A percentile compares a stretch with the other conserved stretches of the same genome.
phyloP scores from a whole-genome alignment of 2,888 invertebrate genomes.

The Protodeltote pygarga region DNA sequence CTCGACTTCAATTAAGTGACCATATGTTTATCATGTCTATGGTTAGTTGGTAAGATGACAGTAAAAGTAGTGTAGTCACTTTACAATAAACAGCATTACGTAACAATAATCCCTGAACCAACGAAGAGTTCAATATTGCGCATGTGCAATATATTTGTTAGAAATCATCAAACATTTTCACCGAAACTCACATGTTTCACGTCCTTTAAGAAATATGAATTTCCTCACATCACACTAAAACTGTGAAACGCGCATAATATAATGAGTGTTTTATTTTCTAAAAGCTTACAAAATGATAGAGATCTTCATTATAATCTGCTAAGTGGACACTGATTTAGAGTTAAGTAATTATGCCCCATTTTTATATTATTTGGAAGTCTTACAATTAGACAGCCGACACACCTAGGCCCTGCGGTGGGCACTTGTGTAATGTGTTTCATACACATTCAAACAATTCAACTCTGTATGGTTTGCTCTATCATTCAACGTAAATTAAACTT shows the following conservation, averaged over 20 bases:
- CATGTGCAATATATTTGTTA: slow-evolving; percentile 33
- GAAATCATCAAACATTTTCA: slow-evolving; percentile 26
- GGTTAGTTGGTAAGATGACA: slow-evolving; percentile 18
- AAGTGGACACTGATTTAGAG: slow-evolving; percentile 62
- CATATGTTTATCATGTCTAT: slow-evolving; percentile 4
- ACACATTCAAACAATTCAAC: too few relatives aligned
- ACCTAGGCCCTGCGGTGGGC: too few relatives aligned
- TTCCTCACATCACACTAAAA: slow-evolving; percentile 52
- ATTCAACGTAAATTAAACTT: neutral
- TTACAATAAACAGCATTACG: slow-evolving; percentile 25
- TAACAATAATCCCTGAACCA: slow-evolving; percentile 27
- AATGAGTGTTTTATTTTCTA: slow-evolving; percentile 62
- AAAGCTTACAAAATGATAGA: slow-evolving; percentile 63
- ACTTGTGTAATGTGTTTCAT: too few relatives aligned
- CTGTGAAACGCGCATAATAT: slow-evolving; percentile 56
- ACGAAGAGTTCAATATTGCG: slow-evolving; percentile 18
- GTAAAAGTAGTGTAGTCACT: slow-evolving; percentile 33
- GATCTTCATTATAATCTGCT: slow-evolving; percentile 76
- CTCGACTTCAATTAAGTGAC: slow-evolving; percentile 31
- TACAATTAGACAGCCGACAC: neutral
- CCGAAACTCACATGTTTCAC: slow-evolving; percentile 19
- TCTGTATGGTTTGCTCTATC: too few relatives aligned
- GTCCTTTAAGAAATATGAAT: slow-evolving; percentile 24
- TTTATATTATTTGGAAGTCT: slow-evolving; percentile 2
- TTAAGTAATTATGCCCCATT: slow-evolving; percentile 31